phyloP scores from a whole-genome alignment of 1,140 invertebrate genomes.

The Aporrectodea caliginosa region DNA sequence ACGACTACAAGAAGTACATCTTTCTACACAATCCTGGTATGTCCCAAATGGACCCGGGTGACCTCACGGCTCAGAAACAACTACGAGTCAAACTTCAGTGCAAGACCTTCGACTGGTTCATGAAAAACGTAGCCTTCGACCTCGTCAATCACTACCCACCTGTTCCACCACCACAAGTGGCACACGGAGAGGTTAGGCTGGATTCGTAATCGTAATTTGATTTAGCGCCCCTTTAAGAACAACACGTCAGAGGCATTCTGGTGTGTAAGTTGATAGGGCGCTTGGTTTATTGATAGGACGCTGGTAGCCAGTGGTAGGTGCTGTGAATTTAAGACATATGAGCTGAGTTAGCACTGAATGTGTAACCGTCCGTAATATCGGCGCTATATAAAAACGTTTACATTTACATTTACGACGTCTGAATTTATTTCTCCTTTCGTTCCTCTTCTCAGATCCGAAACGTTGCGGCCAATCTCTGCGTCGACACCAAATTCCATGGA shows the following conservation, averaged over 20 bases:
- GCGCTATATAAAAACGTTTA: too few species aligned
- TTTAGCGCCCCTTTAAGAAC: too few species aligned
- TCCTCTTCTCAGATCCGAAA: slow-evolving; percentile 51
- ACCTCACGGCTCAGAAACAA: slow-evolving; percentile 73
- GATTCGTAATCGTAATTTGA: too few species aligned
- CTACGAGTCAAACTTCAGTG: slow-evolving; percentile 75
- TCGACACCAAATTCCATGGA: slow-evolving; percentile 70
- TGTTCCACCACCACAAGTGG: background rate
- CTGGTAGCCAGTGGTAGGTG: too few species aligned
- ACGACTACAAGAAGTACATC: slow-evolving; percentile 81
- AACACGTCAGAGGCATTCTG: too few species aligned
- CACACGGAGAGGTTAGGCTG: background rate
- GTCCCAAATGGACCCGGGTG: slow-evolving; percentile 64
- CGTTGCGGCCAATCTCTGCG: slow-evolving; percentile 66
- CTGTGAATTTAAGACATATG: too few species aligned
- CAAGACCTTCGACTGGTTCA: slow-evolving; percentile 75
- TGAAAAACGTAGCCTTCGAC: background rate
- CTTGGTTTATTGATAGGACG: too few species aligned
- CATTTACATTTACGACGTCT: too few species aligned
- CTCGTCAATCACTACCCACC: background rate
- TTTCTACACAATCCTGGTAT: slow-evolving; percentile 77
- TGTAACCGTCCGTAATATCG: too few species aligned
- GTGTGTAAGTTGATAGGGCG: too few species aligned
- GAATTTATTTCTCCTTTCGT: background rate
- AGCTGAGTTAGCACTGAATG: too few species aligned